These are phyloP conservation scores for Anguilla japonica DNA, from an alignment of 2,113 vertebrate species.

Conservation along the genomic window DNA sequence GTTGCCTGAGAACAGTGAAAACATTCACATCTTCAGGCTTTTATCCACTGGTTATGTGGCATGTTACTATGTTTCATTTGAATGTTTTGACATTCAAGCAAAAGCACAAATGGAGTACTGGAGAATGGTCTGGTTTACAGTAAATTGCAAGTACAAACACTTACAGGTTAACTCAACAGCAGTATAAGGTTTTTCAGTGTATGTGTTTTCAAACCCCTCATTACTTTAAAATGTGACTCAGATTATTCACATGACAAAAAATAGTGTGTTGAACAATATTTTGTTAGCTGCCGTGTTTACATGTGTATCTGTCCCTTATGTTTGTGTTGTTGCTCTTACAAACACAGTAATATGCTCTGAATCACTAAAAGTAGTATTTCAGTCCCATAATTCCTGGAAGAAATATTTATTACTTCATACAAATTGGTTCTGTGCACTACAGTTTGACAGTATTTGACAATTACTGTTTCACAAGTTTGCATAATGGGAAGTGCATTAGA, in stretches of 20 bases:
- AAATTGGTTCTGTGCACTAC: not conserved
- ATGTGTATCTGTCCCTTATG: not conserved
- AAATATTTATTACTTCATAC: constrained; percentile 22
- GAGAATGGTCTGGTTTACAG: not conserved
- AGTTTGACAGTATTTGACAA: constrained; percentile 18
- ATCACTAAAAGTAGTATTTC: constrained; percentile 9
- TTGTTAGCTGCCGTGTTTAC: not conserved
- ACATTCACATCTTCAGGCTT: not conserved
- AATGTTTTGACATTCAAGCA: not conserved
- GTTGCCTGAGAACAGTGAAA: not conserved
- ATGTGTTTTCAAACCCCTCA: not conserved
- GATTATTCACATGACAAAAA: not conserved
- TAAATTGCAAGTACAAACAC: not conserved
- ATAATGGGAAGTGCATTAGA: not conserved
- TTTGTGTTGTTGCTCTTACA: not conserved
- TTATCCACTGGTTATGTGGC: not conserved
- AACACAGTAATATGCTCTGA: not conserved
- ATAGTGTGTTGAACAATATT: not conserved
- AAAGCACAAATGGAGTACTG: not conserved
- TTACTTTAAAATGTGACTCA: not conserved
- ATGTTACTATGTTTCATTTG: not conserved
- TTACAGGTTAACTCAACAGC: not conserved
- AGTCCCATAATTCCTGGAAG: constrained; percentile 13
- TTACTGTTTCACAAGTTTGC: not conserved
- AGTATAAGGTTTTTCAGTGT: not conserved